Base-by-base conservation (phyloP, 2,113 vertebrate species). In the Salminus brasiliensis region DNA sequence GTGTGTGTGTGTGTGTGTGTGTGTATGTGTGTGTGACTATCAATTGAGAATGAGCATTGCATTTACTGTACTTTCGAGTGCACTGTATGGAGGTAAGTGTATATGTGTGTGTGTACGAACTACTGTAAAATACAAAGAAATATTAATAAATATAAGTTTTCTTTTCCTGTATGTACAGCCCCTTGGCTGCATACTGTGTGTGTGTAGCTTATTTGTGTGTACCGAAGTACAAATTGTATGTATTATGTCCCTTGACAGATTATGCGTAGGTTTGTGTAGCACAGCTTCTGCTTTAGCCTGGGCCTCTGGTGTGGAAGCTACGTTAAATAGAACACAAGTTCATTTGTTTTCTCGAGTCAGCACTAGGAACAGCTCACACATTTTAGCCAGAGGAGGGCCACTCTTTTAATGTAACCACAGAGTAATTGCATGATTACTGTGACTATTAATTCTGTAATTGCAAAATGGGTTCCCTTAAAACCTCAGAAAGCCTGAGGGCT, bases 381-480 rank as follows among this genome's bases (percentile, higher is more conserved):
- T n/a, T 59, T 43, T 21, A 11, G 23, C 36, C 16, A 60, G 4
- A 39, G 25, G 36, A 74, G 39, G 53, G 34, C 70, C 23, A 73
- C 60, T 73, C 23, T 73, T n/a, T 53, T 65, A 53, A 88, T 84
- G 82, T 89, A 91, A 89, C 86, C 72, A 85, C 86, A 88, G 87
- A 90, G 88, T 89, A 91, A 92, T 91, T 83, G 81, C 80, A 84
- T 82, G 88, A 92, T 90, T 90, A 90, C 84, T 77, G 83, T 87
- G 57, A 84, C 79, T 81, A 91, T 88, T 86, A 81, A 92, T 91
- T 87, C 72, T 90, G 87, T 88, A 87, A 88, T 89, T 89, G 86
- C 79, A 77, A 90, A 89, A 90, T 84, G 84, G 49, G 23, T 78
- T 85, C 80, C 80, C 86, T 79, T 76, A 74, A 85, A 69, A 76